Base-by-base conservation (phyloP, 2,888 invertebrate genomes). In the Xylota segnis region DNA sequence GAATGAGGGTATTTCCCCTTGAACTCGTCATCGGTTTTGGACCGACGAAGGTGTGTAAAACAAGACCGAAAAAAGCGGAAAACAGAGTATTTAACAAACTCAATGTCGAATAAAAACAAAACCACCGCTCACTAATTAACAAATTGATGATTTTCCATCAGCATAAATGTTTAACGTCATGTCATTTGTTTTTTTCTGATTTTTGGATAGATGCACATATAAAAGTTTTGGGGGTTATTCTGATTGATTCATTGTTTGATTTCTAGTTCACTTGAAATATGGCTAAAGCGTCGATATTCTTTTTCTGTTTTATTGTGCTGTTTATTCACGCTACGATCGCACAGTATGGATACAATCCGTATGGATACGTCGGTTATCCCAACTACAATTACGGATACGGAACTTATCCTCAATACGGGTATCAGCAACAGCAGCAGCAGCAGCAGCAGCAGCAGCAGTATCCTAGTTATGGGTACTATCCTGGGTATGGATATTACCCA, bases 191-290 rank as follows among this genome's bases (percentile, higher is more conserved):
- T 56, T n/a, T 45, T 45, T 45, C n/a, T 10, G 12, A 6, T 40
- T 59, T 56, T 40, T 45, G 56, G 58, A 40, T 56, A 16, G 52
- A 40, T 71, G 59, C 63, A 75, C 58, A 59, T 84, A 84, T 84
- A 84, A 84, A 84, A 71, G 81, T 66, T 71, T 84, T 59, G 59
- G 40, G 66, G 74, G 81, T 76, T 81, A 84, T 63, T 59, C 58
- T 12, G 45, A 45, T 54, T 52, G 18, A 14, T 66, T 81, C 32
- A 84, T 75, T 84, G 34, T 65, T 29, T 23, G 56, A 56, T 43
- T 40, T 5, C 4, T 52, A 16, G 43, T 61, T 40, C 32, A 9
- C 23, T 54, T 45, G 34, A 45, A 78, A 54, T 71, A 84, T 84
- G 84, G 75, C 74, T 52, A 75, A 54, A 71, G 4, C 29, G 10